phyloP scores from a whole-genome alignment of 2,888 invertebrate species.

The Stenolophus ochropezus region DNA sequence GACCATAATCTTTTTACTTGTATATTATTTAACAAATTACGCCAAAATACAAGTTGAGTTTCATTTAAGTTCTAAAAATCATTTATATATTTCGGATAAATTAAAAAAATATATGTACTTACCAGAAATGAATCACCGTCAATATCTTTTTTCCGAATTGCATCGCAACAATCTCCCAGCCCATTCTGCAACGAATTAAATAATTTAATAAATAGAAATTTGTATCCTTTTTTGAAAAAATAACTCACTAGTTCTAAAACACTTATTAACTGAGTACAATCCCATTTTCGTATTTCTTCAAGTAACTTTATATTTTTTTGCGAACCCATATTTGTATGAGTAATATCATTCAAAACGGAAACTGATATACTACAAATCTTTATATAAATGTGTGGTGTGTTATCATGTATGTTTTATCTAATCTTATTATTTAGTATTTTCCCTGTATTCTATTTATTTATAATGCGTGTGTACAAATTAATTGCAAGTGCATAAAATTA shows the following conservation, averaged over 20 bases:
- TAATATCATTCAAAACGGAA: neutral
- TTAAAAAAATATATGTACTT: conserved; percentile 25
- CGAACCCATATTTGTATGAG: conserved; percentile 3
- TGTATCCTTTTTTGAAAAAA: neutral
- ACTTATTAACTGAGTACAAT: conserved; percentile 57
- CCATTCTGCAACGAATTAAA: conserved; percentile 61
- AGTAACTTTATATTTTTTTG: conserved; percentile 26
- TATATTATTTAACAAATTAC: conserved; percentile 37
- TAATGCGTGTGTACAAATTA: neutral
- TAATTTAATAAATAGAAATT: neutral
- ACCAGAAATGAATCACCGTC: conserved; percentile 62
- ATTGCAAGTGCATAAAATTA: neutral
- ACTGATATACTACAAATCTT: neutral
- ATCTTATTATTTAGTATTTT: conserved; percentile 5
- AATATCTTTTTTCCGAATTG: conserved; percentile 57
- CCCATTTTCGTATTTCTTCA: conserved; percentile 60
- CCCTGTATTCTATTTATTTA: neutral
- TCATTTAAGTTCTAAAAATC: conserved; percentile 62
- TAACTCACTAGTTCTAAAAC: conserved; percentile 61
- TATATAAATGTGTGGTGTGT: conserved; percentile 19
- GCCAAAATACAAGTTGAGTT: conserved; percentile 61
- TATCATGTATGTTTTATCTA: conserved; percentile 1
- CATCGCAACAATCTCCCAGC: conserved; percentile 55
- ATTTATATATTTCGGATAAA: neutral
- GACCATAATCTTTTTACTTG: conserved; percentile 62